Base-by-base conservation (phyloP, 1,140 invertebrate genomes). In the Heliconius nattereri region DNA sequence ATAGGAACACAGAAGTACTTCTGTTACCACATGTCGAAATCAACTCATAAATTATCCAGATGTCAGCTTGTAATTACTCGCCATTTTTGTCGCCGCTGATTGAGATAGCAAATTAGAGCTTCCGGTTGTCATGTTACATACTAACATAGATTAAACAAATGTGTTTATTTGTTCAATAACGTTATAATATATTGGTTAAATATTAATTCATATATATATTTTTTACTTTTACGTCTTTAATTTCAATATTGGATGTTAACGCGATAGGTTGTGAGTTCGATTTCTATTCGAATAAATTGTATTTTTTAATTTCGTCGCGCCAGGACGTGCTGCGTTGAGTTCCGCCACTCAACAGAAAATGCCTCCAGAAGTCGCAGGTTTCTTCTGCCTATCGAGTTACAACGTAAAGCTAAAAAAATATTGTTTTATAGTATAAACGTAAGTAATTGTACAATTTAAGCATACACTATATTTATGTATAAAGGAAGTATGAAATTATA, bases 81-180 rank as follows among this genome's bases (percentile, higher is more conserved):
- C 54, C 78, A 78, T 78, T 78, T 78, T 78, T 78, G 78, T 78
- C 78, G 57, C 78, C 54, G 19, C 72, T 74, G 72, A 74, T 74
- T 75, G 72, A 70, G 72, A 75, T 79, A 79, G 70, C 72, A 66
- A 74, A 73, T 79, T 75, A 74, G 40, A 49, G 73, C 78, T 79
- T 79, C 78, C 78, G 78, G 73, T 52, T 75, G 73, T 75, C 57
- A 79, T 35, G 57, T 66, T 29, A 19, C 23, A 66, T 35, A 35
- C 6, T 35, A 7, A 35, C 0, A 7, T 35, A 66, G 26, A 66
- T 66, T 26, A 66, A 66, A 66, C 16, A 66, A 66, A 66, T 16
- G 3, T 16, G 26, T 7, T 9, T 66, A 66, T 60, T 60, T 60
- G 20, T 23, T 60, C 7, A 60, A 60, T n/a, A 60, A 60, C 20